These are phyloP conservation scores for Reticulitermes speratus DNA, from an alignment of 1,140 invertebrate species.

Conservation along the genomic window DNA sequence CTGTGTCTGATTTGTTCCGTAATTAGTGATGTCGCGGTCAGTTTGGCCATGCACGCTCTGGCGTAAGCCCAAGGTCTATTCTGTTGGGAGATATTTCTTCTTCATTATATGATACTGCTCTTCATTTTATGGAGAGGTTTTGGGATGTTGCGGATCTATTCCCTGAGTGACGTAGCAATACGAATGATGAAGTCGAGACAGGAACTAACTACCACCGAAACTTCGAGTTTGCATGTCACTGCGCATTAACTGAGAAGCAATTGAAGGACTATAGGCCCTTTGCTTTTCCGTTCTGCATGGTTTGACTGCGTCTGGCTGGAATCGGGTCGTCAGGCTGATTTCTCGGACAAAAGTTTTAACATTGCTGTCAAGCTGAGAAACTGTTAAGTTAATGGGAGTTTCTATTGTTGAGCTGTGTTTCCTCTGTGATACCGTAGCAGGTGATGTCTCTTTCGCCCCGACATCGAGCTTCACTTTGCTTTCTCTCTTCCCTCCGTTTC, in stretches of 20 bases:
- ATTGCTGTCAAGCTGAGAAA: not conserved
- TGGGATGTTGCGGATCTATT: no score
- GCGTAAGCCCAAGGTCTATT: no score
- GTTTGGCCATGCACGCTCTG: no score
- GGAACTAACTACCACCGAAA: not conserved
- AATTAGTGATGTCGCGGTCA: no score
- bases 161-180: no score
- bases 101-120: no score
- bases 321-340: not conserved
- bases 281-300: no score
- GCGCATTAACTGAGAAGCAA: not conserved
- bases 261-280: not conserved
- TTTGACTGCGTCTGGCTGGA: not conserved
- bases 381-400: slow-evolving; percentile 1
- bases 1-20: no score
- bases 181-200: no score
- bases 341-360: not conserved
- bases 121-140: no score
- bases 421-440: not conserved
- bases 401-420: not conserved
- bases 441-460: not conserved
- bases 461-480: not conserved
- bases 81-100: no score
- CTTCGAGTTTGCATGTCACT: not conserved
- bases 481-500: not conserved